Base-by-base conservation (phyloP, 2,888 invertebrate species). In the Drosophila quasianomalipes region DNA sequence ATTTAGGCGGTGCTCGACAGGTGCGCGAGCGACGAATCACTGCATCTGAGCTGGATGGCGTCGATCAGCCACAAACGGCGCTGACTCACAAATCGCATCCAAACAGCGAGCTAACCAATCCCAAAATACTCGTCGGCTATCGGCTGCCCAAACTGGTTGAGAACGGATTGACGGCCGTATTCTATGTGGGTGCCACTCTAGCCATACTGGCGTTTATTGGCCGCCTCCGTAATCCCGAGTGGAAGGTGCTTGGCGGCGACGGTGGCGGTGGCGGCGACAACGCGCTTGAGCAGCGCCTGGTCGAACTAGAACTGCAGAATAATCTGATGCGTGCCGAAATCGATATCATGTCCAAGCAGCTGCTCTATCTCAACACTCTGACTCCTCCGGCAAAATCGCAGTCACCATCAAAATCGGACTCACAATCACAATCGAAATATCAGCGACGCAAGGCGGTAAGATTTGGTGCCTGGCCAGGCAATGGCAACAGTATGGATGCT, bases 321-420 rank as follows among this genome's bases (percentile, higher is more conserved):
- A 93, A 92, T 79, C 79, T 93, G 14, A 91, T 93, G 89, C 89
- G 93, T 3, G 92, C 92, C 14, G 93, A 93, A 75, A 92, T 93
- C 55, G 93, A 93, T 66, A 85, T 93, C 44, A 79, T 93, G 31
- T 81, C 90, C n/a, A 92, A 92, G 59, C 91, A 93, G 64, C 78
- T 93, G 0, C 87, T 89, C 26, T 90, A 93, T 73, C 88, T 93
- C 19, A 89, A 70, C 16, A 74, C 73, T 6, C 53, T 1, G 82
- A 70, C 44, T 5, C 14, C 28, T 5, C 14, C 28, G 31, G 52
- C 28, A 3, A 69, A 60, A 6, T 68, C 49, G 1, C 69, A 70
- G 7, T 22, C 26, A 0, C 64, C 33, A 1, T 37, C 61, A 1
- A 63, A 52, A 16, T 12, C 41, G 9, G 28, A 44, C 19, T 28